These are phyloP conservation scores for Hepsetus odoe DNA, from an alignment of 2,113 vertebrate genomes.

Conservation along the genomic window DNA sequence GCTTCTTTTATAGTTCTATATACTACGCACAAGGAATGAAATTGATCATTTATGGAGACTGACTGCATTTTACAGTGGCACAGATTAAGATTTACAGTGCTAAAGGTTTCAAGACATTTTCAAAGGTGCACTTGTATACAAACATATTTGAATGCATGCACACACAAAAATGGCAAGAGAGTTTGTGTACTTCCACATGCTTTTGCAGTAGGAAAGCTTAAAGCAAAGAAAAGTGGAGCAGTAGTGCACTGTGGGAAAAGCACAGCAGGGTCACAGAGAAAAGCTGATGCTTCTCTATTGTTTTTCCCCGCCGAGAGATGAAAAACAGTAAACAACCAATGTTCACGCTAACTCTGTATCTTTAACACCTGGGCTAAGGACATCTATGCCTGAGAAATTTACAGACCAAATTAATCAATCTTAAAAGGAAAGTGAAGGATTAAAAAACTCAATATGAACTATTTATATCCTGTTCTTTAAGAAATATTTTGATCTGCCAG, in stretches of 20 bases:
- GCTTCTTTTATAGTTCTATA: no score
- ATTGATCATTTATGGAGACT: no score
- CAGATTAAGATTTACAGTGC: no score
- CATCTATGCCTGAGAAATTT: background rate
- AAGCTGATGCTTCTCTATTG: slow-evolving; percentile 35
- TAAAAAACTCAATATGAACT: background rate
- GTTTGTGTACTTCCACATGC: slow-evolving; percentile 29
- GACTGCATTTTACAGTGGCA: no score
- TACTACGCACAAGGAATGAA: no score
- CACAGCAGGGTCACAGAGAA: slow-evolving; percentile 46
- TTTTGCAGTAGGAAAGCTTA: slow-evolving; percentile 38
- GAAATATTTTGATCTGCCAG: no score
- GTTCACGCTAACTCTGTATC: background rate
- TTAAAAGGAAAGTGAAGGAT: background rate
- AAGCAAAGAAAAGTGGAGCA: slow-evolving; percentile 49
- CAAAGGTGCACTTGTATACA: no score
- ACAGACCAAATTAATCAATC: background rate
- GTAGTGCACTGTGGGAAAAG: slow-evolving; percentile 50
- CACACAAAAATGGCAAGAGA: background rate
- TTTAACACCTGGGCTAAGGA: slow-evolving; percentile 18
- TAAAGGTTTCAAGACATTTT: no score
- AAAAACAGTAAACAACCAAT: slow-evolving; percentile 32
- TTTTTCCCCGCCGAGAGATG: slow-evolving; percentile 33
- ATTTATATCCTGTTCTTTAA: no score
- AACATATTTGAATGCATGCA: no score